Conservation (phyloP, 2,888 invertebrate species). For the Palloptera scutellata region DNA sequence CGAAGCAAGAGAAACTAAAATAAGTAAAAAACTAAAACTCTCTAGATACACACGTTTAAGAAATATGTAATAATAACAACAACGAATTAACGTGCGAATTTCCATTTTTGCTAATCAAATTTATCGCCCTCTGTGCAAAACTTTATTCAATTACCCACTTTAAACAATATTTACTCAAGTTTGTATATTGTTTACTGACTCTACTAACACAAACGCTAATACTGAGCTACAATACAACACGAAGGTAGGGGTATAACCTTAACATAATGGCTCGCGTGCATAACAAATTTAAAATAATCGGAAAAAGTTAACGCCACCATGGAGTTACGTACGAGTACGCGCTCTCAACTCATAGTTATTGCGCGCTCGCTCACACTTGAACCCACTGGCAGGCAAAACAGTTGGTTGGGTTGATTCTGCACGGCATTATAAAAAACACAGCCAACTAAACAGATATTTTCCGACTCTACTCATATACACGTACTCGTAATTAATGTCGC, state of each 20-base stretch:
- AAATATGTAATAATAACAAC: slow-evolving; percentile 17
- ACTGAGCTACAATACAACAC: neutral
- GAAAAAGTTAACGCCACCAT: slow-evolving; percentile 35
- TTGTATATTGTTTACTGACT: neutral
- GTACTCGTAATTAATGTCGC: neutral
- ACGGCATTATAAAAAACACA: neutral
- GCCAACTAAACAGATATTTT: neutral
- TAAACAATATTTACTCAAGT: slow-evolving; percentile 45
- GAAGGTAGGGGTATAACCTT: slow-evolving; percentile 42
- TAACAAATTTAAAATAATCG: slow-evolving; percentile 57
- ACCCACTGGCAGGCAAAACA: neutral
- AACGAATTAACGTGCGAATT: slow-evolving; percentile 42
- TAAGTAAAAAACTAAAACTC: slow-evolving; percentile 11
- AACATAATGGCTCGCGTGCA: slow-evolving; percentile 53
- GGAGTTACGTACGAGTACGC: slow-evolving; percentile 14
- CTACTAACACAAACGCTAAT: neutral
- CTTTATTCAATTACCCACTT: slow-evolving; percentile 60
- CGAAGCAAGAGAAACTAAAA: neutral
- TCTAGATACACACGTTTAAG: neutral
- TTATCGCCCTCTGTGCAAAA: slow-evolving; percentile 50
- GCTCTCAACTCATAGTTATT: slow-evolving; percentile 13
- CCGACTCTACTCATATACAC: neutral
- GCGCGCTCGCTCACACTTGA: slow-evolving; percentile 3
- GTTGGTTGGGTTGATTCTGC: neutral
- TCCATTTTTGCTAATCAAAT: slow-evolving; percentile 55